These are phyloP conservation scores for Eulemur albifrons DNA, from an alignment of 2,797 vertebrate genomes.

Conservation along the genomic window DNA sequence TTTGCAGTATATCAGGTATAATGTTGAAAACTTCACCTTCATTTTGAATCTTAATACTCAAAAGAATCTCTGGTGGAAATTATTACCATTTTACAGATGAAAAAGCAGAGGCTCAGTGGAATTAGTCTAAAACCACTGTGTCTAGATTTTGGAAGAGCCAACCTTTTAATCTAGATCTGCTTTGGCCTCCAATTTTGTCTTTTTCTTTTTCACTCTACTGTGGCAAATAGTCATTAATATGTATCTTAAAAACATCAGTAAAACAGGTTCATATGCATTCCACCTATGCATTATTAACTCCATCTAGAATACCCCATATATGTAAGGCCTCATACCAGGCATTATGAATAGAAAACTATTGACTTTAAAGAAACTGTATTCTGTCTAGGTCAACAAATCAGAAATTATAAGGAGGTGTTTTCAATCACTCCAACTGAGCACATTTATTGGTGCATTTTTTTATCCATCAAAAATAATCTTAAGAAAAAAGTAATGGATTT, in stretches of 20 bases:
- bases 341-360: neutral
- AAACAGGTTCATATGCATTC: neutral
- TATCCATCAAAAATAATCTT: neutral
- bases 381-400: neutral
- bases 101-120: neutral
- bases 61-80: neutral
- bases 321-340: neutral
- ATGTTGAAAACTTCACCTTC: neutral
- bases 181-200: neutral
- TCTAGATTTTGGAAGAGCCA: neutral
- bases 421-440: neutral
- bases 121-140: neutral
- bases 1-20: neutral
- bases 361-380: neutral
- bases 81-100: neutral
- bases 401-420: neutral
- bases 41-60: neutral
- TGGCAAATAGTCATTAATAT: neutral
- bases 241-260: neutral
- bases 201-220: neutral
- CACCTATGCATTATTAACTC: neutral
- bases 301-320: neutral
- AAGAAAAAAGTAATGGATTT: neutral
- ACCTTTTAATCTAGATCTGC: neutral
- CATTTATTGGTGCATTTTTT: neutral